Evolutionary conservation across 1,140 invertebrate species (phyloP).

Genomic region (Anoplophora glabripennis): DNA sequence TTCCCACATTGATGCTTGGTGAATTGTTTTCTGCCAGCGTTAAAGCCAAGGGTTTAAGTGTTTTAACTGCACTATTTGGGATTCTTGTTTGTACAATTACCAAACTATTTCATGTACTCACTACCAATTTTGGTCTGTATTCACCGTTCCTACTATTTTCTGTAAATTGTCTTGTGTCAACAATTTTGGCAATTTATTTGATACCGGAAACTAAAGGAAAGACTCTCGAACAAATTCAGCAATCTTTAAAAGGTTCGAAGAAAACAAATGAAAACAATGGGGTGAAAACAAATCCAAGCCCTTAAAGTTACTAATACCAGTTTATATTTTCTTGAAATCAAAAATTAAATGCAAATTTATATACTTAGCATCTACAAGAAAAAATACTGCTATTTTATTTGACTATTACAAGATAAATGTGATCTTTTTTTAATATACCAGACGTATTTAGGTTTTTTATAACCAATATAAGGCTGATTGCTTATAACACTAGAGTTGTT

Average conservation of each 20-base stretch:
- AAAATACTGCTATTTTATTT: too few relatives aligned
- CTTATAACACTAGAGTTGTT: too few relatives aligned
- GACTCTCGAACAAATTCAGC: slow-evolving; percentile 85
- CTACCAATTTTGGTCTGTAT: slow-evolving; percentile 59
- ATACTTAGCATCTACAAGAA: too few relatives aligned
- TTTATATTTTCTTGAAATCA: too few relatives aligned
- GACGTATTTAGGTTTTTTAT: too few relatives aligned
- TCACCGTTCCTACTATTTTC: slow-evolving; percentile 79
- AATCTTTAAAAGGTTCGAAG: slow-evolving; percentile 63
- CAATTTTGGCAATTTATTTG: slow-evolving; percentile 73
- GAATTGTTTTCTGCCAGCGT: slow-evolving; percentile 45
- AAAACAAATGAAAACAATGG: too few relatives aligned
- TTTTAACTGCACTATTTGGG: slow-evolving; percentile 29
- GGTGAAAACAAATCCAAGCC: too few relatives aligned
- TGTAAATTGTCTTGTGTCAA: slow-evolving; percentile 62
- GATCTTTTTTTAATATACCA: too few relatives aligned
- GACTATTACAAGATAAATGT: too few relatives aligned
- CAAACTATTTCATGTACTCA: slow-evolving; percentile 45
- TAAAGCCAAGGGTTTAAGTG: slow-evolving; percentile 36
- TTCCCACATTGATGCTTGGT: slow-evolving; percentile 42
- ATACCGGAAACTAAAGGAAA: slow-evolving; percentile 90
- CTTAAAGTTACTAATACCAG: too few relatives aligned
- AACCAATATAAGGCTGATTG: too few relatives aligned
- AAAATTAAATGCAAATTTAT: too few relatives aligned
- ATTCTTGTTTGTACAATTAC: slow-evolving; percentile 43